Evolutionary conservation across 2,113 vertebrate genomes (phyloP).

Genomic region (Mastomys natalensis): DNA sequence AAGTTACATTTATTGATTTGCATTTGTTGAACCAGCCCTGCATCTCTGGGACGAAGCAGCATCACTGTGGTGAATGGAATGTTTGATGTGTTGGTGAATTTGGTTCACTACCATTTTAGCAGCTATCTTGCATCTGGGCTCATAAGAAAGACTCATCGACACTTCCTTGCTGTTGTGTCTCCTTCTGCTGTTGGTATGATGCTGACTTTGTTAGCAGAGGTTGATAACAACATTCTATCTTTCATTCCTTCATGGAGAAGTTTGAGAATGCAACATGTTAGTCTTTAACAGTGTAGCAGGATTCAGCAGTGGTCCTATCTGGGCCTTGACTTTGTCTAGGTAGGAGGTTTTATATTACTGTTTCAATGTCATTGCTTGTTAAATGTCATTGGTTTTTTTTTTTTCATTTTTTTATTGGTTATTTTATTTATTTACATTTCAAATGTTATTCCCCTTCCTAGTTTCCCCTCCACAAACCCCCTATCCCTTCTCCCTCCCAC

Average conservation of each 20-base stretch:
- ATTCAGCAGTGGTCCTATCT: background rate
- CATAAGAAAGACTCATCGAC: background rate
- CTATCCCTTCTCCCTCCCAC: no score
- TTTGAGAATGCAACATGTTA: background rate
- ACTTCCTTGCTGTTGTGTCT: background rate
- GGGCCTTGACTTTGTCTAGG: background rate
- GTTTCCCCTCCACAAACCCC: no score
- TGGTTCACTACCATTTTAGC: background rate
- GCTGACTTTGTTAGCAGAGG: background rate
- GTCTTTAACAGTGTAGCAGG: background rate
- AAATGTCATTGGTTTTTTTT: no score
- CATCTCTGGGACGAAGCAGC: background rate
- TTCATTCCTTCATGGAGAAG: background rate
- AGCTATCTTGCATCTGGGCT: background rate
- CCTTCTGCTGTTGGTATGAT: background rate
- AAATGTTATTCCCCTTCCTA: no score
- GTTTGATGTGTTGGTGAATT: background rate
- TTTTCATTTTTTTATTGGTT: background rate
- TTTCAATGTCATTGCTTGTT: background rate
- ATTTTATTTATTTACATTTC: no score
- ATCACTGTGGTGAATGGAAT: no score
- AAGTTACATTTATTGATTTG: background rate
- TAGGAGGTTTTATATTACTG: background rate
- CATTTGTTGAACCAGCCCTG: background rate
- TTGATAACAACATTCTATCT: no score